Evolutionary conservation across 2,888 invertebrate species (phyloP), one percentile per base, ranked within the genome.

Genomic region (Trissonchulus sp.): DNA sequence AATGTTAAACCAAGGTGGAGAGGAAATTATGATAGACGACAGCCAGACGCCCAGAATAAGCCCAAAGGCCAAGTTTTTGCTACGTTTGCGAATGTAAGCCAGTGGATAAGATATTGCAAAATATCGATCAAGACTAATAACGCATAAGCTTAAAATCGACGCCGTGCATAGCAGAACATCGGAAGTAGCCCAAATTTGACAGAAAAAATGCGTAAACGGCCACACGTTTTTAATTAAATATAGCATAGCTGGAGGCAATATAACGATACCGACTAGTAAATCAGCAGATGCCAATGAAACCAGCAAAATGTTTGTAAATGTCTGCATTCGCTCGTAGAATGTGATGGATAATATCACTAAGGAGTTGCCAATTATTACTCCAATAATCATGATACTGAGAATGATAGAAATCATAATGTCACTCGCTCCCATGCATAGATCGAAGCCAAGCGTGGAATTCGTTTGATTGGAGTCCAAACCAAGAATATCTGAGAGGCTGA

Each of bases 241-340:
- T 71, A 84, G 78, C 15, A 85, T 79, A 35, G 84, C 83, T 75
- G 85, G 78, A 2, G 85, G 85, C 81, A 85, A 82, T 18, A 85
- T 84, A 31, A 85, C 77, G 30, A 85, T 74, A 8, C 85, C 85
- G 33, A 85, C 85, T 8, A 81, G 74, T 30, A 81, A 69, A 68
- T 85, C 85, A 3, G 85, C 84, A 1, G 83, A 83, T 1, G 85
- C 85, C 62, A 85, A 78, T 36, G 85, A 85, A 2, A 83, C 83
- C 31, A 85, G 82, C 65, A 85, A 77, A 68, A 84, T 81, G 78
- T 85, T 85, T 2, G 85, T 85, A 78, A 85, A 83, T 0, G 85
- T 85, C 63, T 84, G 78, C 85, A 85, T 85, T 72, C 85, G 80
- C 74, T 84, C 82, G 80, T 85, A 85, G 63, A 85, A 79, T 72